Evolutionary conservation across 2,113 vertebrate species (phyloP), one percentile per base, ranked within the genome.

Genomic region (Prionailurus viverrinus): DNA sequence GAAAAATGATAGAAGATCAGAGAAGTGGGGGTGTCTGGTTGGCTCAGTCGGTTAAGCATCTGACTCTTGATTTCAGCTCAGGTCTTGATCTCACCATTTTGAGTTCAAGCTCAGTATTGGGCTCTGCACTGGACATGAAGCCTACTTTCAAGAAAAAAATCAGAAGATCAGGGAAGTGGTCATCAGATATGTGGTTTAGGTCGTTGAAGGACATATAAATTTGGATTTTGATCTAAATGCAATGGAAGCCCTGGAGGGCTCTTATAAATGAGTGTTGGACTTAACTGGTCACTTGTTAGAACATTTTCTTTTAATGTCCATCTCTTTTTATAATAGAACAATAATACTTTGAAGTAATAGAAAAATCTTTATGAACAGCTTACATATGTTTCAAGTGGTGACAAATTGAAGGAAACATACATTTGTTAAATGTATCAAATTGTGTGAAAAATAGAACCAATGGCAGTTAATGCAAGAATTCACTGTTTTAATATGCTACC

Each of bases 401-500:
- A 29, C 21, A 93, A 79, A 76, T 66, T 5, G 84, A 86, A 86
- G 33, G n/a, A 86, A 91, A 65, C 36, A 23, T 53, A 41, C 19
- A 14, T 73, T 89, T 90, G 41, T 25, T 92, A 82, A 94, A 61
- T 90, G 14, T 51, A 61, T 93, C 58, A 94, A 48, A n/a, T 68
- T 74, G 2, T 68, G 63, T 89, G 33, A 73, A 83, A 95, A 87
- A 63, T 91, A 91, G 86, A 91, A 93, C 29, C 74, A 88, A 7
- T 88, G 76, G 74, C 18, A 21, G 18, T 66, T 89, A 61, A 74
- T 74, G 19, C 76, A 73, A 90, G 12, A 94, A 94, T 96, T 36
- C 39, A 0, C 51, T 86, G 1, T 92, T 96, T 97, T 80, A 58
- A 94, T 87, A 96, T 92, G 73, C 91, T 73, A 65, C 31, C n/a